Percentiles rank a stretch among this genome's conserved stretches.
These are phyloP conservation scores for Nymphalis c-album DNA, from an alignment of 2,888 invertebrate species.

Conservation along the genomic window DNA sequence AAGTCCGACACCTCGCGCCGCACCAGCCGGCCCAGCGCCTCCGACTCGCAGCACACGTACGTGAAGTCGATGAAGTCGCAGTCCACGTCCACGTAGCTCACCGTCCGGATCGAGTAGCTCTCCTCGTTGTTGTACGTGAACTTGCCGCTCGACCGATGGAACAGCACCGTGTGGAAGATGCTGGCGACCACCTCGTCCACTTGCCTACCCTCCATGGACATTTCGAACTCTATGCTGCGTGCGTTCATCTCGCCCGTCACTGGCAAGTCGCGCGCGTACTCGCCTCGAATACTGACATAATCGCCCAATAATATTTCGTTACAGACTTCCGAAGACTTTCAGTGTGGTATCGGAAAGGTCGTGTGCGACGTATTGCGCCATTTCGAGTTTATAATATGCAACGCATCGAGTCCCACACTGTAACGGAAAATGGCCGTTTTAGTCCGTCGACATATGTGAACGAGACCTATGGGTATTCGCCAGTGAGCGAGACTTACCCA, in stretches of 20 bases:
- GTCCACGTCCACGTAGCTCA: slow-evolving; percentile 97
- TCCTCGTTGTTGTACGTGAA: slow-evolving; percentile 96
- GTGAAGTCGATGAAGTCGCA: slow-evolving; percentile 99
- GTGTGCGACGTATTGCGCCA: slow-evolving; percentile 55
- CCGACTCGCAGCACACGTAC: slow-evolving; percentile 96
- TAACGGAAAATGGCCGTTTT: slow-evolving; percentile 74
- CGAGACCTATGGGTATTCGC: background rate
- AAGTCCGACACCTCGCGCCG: slow-evolving; percentile 89
- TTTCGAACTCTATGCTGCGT: slow-evolving; percentile 88
- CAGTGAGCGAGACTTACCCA: slow-evolving; percentile 86
- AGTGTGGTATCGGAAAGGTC: slow-evolving; percentile 41
- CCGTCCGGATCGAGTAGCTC: slow-evolving; percentile 96
- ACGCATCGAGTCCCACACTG: slow-evolving; percentile 71
- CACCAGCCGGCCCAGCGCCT: slow-evolving; percentile 86
- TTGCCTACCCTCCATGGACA: slow-evolving; percentile 94
- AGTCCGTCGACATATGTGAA: slow-evolving; percentile 36
- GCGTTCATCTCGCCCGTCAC: slow-evolving; percentile 87
- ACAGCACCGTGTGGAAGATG: slow-evolving; percentile 95
- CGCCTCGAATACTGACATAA: slow-evolving; percentile 57
- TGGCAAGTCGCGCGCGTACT: slow-evolving; percentile 53
- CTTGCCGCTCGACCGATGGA: slow-evolving; percentile 94
- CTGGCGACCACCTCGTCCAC: slow-evolving; percentile 95
- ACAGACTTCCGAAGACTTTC: slow-evolving; percentile 47
- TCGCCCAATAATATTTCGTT: slow-evolving; percentile 49
- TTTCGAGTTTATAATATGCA: slow-evolving; percentile 58